Percentiles rank a stretch among this genome's conserved stretches.
These are phyloP conservation scores for Cathartes aura DNA, from an alignment of 2,113 vertebrate genomes.

Conservation along the genomic window DNA sequence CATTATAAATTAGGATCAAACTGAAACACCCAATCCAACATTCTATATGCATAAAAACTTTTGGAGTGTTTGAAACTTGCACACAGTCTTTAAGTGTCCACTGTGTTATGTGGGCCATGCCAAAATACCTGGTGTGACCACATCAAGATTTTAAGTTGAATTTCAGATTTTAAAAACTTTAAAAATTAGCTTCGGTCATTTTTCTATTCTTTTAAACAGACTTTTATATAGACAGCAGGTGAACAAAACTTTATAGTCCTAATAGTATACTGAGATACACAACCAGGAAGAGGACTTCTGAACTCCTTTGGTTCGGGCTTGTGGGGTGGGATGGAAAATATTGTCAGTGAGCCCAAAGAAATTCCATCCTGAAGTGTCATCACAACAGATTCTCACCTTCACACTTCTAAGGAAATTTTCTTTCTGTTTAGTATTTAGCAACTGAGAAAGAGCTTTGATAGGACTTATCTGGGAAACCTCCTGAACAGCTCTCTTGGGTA, in stretches of 20 bases:
- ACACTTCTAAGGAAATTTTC: neutral
- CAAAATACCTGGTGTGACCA: neutral
- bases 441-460: neutral
- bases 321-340: neutral
- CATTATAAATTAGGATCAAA: neutral
- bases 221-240: neutral
- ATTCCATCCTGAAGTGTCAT: neutral
- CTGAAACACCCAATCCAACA: neutral
- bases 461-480: neutral
- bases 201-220: neutral
- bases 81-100: neutral
- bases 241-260: neutral
- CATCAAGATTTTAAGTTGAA: neutral
- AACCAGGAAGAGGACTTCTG: neutral
- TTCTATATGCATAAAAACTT: neutral
- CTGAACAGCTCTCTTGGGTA: neutral
- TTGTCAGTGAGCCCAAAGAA: neutral
- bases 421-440: neutral
- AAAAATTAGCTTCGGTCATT: neutral
- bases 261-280: neutral
- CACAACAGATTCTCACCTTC: neutral
- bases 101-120: neutral
- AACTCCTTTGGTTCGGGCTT: neutral
- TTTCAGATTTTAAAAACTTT: neutral
- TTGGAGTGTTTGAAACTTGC: neutral